Evolutionary conservation across 2,113 vertebrate genomes (phyloP).

Genomic region (Halichoerus grypus): DNA sequence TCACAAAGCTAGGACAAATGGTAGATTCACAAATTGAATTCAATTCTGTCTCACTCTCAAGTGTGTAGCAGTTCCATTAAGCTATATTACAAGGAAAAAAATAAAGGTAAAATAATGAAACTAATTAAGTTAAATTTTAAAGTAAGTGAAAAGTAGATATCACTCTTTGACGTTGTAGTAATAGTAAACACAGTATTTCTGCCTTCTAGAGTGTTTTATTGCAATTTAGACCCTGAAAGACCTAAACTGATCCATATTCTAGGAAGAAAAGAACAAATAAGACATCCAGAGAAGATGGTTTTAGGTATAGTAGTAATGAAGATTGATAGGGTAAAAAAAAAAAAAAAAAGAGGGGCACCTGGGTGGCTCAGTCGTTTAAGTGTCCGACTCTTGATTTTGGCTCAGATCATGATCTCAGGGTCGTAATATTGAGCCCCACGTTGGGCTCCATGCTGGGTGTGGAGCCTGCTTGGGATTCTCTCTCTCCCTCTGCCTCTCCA

Average conservation of each 20-base stretch:
- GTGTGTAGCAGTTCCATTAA: neutral
- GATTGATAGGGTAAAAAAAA: neutral
- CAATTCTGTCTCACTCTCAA: neutral
- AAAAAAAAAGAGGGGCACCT: neutral
- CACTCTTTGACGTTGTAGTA: neutral
- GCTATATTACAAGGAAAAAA: neutral
- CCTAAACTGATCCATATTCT: neutral
- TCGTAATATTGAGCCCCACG: neutral
- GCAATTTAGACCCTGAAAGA: neutral
- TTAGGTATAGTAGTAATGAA: neutral
- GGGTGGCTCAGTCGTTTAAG: neutral
- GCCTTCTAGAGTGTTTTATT: slow-evolving; percentile 10
- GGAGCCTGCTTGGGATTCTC: neutral
- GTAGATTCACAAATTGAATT: neutral
- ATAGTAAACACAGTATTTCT: neutral
- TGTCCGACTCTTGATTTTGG: neutral
- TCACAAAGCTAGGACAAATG: neutral
- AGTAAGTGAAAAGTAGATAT: neutral
- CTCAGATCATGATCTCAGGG: neutral
- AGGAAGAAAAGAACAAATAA: neutral
- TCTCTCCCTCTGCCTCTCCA: neutral
- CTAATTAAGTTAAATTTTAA: neutral
- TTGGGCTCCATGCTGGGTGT: neutral
- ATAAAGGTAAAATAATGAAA: neutral
- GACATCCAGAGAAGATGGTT: neutral